A percentile compares a stretch with the other conserved stretches of the same genome.
These are phyloP conservation scores for Avahi laniger DNA, from an alignment of 2,797 vertebrate species.

Conservation along the genomic window DNA sequence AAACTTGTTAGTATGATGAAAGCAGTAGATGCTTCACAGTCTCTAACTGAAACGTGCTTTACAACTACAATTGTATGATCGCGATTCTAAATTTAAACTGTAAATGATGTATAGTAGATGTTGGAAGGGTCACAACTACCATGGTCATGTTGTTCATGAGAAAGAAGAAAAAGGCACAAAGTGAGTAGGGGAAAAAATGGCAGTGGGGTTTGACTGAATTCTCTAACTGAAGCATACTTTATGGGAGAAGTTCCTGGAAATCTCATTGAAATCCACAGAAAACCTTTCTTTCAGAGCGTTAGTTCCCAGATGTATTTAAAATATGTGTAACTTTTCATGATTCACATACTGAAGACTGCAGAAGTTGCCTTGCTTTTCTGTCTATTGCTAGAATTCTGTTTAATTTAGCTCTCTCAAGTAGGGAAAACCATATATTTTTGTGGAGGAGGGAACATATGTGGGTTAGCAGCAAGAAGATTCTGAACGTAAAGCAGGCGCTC, in stretches of 20 bases:
- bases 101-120: background rate
- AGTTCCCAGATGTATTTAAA: background rate
- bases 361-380: background rate
- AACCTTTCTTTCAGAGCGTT: background rate
- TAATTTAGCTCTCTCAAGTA: background rate
- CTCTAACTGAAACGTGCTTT: background rate
- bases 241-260: background rate
- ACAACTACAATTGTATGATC: background rate
- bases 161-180: background rate
- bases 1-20: background rate
- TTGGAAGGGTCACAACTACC: background rate
- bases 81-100: background rate
- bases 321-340: background rate
- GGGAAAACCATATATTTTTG: background rate
- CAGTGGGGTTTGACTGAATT: background rate
- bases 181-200: background rate
- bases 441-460: background rate
- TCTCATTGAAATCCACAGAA: background rate
- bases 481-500: background rate
- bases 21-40: background rate
- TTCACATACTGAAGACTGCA: background rate
- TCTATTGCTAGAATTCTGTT: background rate
- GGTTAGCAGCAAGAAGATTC: background rate
- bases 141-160: background rate
- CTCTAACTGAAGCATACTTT: background rate